These are phyloP conservation scores for Adelges cooleyi DNA, from an alignment of 1,140 invertebrate genomes.

Conservation along the genomic window DNA sequence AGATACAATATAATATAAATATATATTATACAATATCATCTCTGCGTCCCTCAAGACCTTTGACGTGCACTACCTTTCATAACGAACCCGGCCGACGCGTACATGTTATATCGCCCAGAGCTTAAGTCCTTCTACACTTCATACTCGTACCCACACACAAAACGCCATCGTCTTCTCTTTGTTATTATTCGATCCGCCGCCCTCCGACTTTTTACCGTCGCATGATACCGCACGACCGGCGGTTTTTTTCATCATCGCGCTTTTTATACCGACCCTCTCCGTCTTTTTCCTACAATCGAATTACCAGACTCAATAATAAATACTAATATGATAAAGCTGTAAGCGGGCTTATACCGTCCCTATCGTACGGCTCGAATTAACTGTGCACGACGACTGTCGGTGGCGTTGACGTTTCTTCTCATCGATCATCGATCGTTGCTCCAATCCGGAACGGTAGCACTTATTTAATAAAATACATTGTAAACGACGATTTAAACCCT, in stretches of 20 bases:
- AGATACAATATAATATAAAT: too few relatives aligned
- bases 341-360: too few relatives aligned
- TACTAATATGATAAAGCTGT: too few relatives aligned
- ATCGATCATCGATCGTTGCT: too few relatives aligned
- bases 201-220: background rate
- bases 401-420: too few relatives aligned
- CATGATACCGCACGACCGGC: background rate
- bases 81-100: background rate
- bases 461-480: too few relatives aligned
- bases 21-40: too few relatives aligned
- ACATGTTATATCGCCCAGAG: background rate
- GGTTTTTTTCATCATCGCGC: background rate
- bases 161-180: conserved; percentile 6
- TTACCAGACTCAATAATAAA: background rate
- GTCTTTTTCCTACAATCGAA: background rate
- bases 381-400: too few relatives aligned
- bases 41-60: background rate
- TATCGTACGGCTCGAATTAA: too few relatives aligned
- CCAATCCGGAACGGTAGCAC: too few relatives aligned
- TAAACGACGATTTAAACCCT: too few relatives aligned
- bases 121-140: conserved; percentile 18
- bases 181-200: background rate
- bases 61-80: conserved; percentile 18
- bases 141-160: background rate
- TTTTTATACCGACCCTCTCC: background rate